A percentile compares a stretch with the other conserved stretches of the same genome.
Conservation (phyloP, 2,888 invertebrate species). For the Galerucella pusilla region DNA sequence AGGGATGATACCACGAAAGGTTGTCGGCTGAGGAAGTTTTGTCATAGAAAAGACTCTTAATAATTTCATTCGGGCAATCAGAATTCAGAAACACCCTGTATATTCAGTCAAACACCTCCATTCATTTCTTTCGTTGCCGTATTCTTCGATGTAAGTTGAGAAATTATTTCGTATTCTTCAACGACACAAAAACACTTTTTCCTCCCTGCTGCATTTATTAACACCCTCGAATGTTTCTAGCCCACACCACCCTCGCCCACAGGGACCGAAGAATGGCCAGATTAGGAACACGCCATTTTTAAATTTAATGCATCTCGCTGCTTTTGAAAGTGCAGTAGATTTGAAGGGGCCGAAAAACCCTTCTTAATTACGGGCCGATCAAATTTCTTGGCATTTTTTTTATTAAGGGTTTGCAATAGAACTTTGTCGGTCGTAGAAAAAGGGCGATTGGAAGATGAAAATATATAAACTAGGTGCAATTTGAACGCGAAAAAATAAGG, state of each 20-base stretch:
- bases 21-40: too few species aligned
- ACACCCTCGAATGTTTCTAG: slow-evolving; percentile 44
- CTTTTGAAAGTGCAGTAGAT: slow-evolving; percentile 35
- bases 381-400: slow-evolving; percentile 38
- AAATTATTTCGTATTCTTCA: slow-evolving; percentile 19
- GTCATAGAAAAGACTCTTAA: too few species aligned
- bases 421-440: slow-evolving; percentile 25
- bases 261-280: slow-evolving; percentile 49
- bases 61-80: too few species aligned
- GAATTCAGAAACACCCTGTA: neutral
- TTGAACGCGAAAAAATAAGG: neutral
- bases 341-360: slow-evolving; percentile 24
- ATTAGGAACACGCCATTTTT: slow-evolving; percentile 52
- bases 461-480: slow-evolving; percentile 22
- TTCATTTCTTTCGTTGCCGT: neutral
- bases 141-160: neutral
- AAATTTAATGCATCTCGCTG: slow-evolving; percentile 42
- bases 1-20: too few species aligned
- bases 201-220: slow-evolving; percentile 48
- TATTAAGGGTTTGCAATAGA: slow-evolving; percentile 17
- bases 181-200: slow-evolving; percentile 41
- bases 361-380: slow-evolving; percentile 37
- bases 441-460: slow-evolving; percentile 16
- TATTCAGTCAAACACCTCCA: neutral
- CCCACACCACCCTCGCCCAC: slow-evolving; percentile 47